phyloP scores from a whole-genome alignment of 2,888 invertebrate genomes.

The Salticus scenicus region DNA sequence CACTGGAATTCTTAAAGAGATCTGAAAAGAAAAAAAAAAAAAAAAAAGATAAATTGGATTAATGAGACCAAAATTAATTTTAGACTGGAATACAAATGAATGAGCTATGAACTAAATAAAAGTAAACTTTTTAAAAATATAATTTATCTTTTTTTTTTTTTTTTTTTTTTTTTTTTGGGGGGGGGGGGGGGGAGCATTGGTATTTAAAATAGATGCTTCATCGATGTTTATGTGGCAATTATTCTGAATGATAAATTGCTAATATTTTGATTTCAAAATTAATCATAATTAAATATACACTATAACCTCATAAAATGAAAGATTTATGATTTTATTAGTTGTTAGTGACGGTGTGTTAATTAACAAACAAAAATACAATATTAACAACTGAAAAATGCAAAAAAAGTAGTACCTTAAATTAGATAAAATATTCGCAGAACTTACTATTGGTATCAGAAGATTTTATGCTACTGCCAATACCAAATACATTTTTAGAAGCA shows the following conservation, averaged over 20 bases:
- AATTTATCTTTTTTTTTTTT: background rate
- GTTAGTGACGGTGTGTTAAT: background rate
- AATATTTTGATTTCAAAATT: background rate
- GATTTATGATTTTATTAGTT: background rate
- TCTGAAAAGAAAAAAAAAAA: conserved; percentile 24
- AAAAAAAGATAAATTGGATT: background rate
- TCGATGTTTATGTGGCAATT: too few species aligned
- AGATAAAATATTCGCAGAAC: background rate
- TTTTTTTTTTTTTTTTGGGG: too few species aligned
- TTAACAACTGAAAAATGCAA: background rate
- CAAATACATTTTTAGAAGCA: conserved; percentile 68
- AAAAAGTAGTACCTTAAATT: background rate
- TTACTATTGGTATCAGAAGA: conserved; percentile 30
- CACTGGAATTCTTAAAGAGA: conserved; percentile 48
- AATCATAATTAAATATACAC: background rate
- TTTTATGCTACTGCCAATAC: conserved; percentile 15
- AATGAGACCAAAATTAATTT: too few species aligned
- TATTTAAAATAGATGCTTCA: too few species aligned
- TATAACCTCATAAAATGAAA: background rate
- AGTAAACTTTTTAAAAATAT: background rate
- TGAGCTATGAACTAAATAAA: background rate
- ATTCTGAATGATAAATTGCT: too few species aligned
- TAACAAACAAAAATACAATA: background rate
- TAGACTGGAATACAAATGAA: too few species aligned
- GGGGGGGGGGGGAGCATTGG: too few species aligned